Evolutionary conservation across 2,797 vertebrate genomes (phyloP).

Genomic region (Natrix natrix): DNA sequence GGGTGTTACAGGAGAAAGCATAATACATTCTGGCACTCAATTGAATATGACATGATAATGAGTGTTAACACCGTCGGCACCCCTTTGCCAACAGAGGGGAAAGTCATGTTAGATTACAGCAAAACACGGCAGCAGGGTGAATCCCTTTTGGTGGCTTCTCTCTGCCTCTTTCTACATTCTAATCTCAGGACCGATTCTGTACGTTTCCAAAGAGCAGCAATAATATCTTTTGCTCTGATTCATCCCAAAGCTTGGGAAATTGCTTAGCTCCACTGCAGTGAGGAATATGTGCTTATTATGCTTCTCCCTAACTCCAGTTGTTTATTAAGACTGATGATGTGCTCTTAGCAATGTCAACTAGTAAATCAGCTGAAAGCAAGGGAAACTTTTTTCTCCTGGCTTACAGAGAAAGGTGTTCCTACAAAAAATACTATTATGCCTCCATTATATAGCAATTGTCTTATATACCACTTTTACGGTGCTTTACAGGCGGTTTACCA

Average conservation of each 20-base stretch:
- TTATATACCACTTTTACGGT: too few relatives aligned
- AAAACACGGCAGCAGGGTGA: slow-evolving; percentile 46
- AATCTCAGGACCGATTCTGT: fast-evolving
- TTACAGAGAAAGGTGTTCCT: not conserved
- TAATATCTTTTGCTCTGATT: not conserved
- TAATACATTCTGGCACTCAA: slow-evolving; percentile 70
- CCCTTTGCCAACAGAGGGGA: slow-evolving; percentile 67
- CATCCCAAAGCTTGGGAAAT: fast-evolving
- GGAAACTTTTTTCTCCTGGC: too few relatives aligned
- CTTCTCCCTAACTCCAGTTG: not conserved
- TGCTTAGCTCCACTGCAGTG: not conserved
- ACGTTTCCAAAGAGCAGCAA: fast-evolving
- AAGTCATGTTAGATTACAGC: slow-evolving; percentile 73
- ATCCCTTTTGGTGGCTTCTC: slow-evolving; percentile 44
- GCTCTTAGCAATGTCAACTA: not conserved
- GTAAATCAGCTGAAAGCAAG: too few relatives aligned
- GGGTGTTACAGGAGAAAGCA: slow-evolving; percentile 47
- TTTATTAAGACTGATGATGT: not conserved
- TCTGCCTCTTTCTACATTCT: not conserved
- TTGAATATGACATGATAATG: slow-evolving; percentile 72
- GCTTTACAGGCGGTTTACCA: too few relatives aligned
- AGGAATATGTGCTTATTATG: too few relatives aligned
- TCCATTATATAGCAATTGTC: not conserved
- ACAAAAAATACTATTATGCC: not conserved
- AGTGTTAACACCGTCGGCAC: slow-evolving; percentile 68